Conservation (phyloP, 2,113 vertebrate genomes). For the Neopipo cinnamomea region DNA sequence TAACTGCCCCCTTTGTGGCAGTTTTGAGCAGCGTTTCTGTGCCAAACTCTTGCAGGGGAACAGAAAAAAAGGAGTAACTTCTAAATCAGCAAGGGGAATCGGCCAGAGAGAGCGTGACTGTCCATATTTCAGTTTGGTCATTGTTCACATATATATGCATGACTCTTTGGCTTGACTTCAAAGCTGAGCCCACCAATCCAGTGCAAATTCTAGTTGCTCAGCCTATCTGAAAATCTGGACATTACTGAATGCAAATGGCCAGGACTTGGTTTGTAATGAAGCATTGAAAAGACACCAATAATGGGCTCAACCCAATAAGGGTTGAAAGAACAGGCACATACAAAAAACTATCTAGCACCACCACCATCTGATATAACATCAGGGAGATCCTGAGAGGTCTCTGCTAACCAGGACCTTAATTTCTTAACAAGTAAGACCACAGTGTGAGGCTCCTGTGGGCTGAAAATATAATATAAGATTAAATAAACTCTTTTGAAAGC, state of each 20-base stretch:
- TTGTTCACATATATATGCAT: not conserved
- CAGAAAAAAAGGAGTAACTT: not conserved
- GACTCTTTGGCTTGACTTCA: slow-evolving; percentile 1
- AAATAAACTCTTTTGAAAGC: slow-evolving; percentile 28
- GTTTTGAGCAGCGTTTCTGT: not conserved
- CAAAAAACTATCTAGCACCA: not conserved
- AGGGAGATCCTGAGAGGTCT: not conserved
- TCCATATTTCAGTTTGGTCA: not conserved
- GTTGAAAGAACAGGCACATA: not conserved
- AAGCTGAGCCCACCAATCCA: slow-evolving; percentile 19
- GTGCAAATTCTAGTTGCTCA: slow-evolving; percentile 17
- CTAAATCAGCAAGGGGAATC: not conserved
- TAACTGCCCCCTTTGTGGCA: not conserved
- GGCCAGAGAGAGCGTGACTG: not conserved
- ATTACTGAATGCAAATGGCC: slow-evolving; percentile 31
- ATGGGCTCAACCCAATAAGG: slow-evolving; percentile 18
- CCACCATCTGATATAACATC: not conserved
- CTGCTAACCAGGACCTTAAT: not conserved
- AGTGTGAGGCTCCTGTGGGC: not conserved
- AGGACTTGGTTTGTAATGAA: not conserved
- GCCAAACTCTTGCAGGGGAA: slow-evolving; percentile 22
- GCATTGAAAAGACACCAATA: not conserved
- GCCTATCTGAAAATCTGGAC: slow-evolving; percentile 54
- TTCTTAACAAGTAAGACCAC: not conserved
- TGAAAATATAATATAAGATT: not conserved